These are phyloP conservation scores for Pogonophryne albipinna DNA, from an alignment of 2,797 vertebrate species.

Conservation along the genomic window DNA sequence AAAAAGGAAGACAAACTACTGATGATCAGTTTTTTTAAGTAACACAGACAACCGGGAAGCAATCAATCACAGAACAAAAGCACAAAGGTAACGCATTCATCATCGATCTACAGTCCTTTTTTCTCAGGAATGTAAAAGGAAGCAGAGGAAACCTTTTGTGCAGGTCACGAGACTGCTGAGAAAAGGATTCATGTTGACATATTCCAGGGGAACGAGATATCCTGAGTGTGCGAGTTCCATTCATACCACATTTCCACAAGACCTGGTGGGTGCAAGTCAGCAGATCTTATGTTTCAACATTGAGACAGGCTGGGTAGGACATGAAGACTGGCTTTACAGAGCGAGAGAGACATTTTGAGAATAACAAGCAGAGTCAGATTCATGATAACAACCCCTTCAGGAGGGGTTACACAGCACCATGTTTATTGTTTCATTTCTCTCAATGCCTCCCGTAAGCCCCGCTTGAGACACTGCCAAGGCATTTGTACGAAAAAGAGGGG, in stretches of 20 bases:
- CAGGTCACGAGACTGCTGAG: constrained; percentile 70
- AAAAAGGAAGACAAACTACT: neutral
- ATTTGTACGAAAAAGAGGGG: constrained; percentile 42
- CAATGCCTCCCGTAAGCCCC: constrained; percentile 40
- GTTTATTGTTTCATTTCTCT: constrained; percentile 63
- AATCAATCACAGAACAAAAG: constrained; percentile 69
- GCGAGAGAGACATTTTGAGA: constrained; percentile 21
- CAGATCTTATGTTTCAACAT: constrained; percentile 69
- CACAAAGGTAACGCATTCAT: constrained; percentile 45
- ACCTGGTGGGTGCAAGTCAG: constrained; percentile 73
- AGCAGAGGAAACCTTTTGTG: constrained; percentile 56
- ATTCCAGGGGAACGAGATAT: constrained; percentile 76
- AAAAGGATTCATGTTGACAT: constrained; percentile 72
- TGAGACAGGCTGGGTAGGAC: constrained; percentile 44
- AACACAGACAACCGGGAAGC: constrained; percentile 37
- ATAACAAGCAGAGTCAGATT: constrained; percentile 47
- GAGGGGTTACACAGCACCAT: constrained; percentile 27
- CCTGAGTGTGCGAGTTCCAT: constrained; percentile 83
- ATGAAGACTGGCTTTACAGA: constrained; percentile 23
- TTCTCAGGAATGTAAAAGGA: constrained; percentile 48
- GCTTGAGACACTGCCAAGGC: constrained; percentile 40
- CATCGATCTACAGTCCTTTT: constrained; percentile 38
- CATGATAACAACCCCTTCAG: constrained; percentile 26
- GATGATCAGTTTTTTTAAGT: constrained; percentile 13
- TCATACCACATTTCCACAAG: constrained; percentile 77